Percentiles rank a stretch among this genome's conserved stretches.
These are phyloP conservation scores for Muscicapa adusta DNA, from an alignment of 2,113 vertebrate species.

Conservation along the genomic window DNA sequence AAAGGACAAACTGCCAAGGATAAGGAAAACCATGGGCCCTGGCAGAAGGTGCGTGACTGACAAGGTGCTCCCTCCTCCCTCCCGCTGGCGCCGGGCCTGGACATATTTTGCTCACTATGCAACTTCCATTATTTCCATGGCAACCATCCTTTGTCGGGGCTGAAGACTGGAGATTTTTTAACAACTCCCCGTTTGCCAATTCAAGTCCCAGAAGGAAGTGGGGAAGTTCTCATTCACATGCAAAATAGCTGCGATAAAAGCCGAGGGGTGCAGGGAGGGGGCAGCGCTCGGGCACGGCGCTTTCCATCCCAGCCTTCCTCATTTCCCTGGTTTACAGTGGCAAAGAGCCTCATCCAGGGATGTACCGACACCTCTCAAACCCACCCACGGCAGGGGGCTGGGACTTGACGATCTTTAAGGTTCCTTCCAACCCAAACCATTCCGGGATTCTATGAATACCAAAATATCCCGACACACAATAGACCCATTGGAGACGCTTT, in stretches of 20 bases:
- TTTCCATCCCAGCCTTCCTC: background rate
- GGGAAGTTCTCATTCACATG: slow-evolving; percentile 31
- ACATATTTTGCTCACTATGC: background rate
- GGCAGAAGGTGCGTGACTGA: background rate
- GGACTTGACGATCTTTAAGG: background rate
- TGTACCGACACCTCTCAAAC: background rate
- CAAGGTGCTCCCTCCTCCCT: background rate
- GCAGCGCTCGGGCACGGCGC: background rate
- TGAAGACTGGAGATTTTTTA: background rate
- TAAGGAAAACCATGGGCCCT: background rate
- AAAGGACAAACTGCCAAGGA: background rate
- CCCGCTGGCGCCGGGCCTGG: background rate
- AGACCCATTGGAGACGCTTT: background rate
- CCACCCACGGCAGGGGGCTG: background rate
- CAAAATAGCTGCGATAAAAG: background rate
- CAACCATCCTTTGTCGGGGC: slow-evolving; percentile 18
- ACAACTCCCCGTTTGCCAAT: slow-evolving; percentile 6
- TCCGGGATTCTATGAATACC: background rate
- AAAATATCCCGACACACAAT: background rate
- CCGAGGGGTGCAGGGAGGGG: background rate
- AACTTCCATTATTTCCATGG: slow-evolving; percentile 46
- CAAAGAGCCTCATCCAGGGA: background rate
- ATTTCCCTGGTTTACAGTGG: background rate
- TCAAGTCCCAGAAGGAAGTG: slow-evolving; percentile 21
- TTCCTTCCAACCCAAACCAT: background rate